Percentiles rank a stretch among this genome's conserved stretches.
These are phyloP conservation scores for Homalodisca vitripennis DNA, from an alignment of 1,140 invertebrate species.

Conservation along the genomic window DNA sequence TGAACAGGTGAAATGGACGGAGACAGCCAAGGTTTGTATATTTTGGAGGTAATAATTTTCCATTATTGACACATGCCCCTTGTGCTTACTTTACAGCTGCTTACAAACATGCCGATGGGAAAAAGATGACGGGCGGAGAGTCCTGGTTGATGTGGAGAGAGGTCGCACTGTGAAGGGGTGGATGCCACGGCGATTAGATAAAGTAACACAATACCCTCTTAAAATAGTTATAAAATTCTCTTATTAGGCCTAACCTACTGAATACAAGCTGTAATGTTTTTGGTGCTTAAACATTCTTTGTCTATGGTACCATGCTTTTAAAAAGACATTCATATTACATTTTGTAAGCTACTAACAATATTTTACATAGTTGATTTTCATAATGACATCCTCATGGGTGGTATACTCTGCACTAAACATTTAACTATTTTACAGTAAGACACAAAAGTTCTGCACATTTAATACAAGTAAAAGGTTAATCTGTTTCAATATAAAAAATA, in stretches of 20 bases:
- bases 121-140: conserved; percentile 98
- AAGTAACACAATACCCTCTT: conserved; percentile 36
- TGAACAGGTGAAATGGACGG: no score
- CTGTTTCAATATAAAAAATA: not conserved
- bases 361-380: not conserved
- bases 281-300: not conserved
- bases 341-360: not conserved
- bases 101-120: conserved; percentile 99
- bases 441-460: not conserved
- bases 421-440: not conserved
- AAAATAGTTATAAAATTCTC: not conserved
- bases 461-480: no score
- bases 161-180: conserved; percentile 98
- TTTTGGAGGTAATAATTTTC: not conserved
- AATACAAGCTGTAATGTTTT: not conserved
- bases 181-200: conserved; percentile 92
- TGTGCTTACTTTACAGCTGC: conserved; percentile 72
- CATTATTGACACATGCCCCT: conserved; percentile 10
- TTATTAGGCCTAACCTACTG: not conserved
- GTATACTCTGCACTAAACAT: not conserved
- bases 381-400: not conserved
- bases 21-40: conserved; percentile 28
- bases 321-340: no score
- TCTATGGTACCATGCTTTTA: not conserved
- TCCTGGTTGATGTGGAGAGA: conserved; percentile 97